Conservation (phyloP, 2,113 vertebrate species). For the Cyanistes caeruleus region DNA sequence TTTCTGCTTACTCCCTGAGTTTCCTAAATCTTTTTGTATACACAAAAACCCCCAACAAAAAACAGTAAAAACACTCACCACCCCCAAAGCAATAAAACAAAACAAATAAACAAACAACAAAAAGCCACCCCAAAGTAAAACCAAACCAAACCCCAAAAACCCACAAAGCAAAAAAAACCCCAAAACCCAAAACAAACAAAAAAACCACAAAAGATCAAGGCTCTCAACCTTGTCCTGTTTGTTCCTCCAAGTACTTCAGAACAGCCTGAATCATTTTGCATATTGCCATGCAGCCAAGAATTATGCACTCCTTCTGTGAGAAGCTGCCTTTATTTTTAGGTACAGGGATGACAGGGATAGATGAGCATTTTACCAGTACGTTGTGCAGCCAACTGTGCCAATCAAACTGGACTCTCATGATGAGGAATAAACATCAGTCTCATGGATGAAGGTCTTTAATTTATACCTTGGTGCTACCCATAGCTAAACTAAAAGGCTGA, state of each 20-base stretch:
- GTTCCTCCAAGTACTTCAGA: background rate
- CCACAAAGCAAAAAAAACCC: accelerated
- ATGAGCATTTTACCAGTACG: background rate
- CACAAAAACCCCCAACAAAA: background rate
- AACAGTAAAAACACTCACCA: background rate
- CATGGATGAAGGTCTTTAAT: background rate
- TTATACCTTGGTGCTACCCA: background rate
- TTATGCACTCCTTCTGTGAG: background rate
- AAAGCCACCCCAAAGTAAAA: background rate
- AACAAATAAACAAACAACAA: background rate
- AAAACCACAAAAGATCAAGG: background rate
- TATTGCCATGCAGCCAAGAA: background rate
- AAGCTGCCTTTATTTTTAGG: background rate
- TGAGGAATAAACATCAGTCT: background rate
- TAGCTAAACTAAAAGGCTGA: background rate
- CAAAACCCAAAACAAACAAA: background rate
- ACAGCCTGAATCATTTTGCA: background rate
- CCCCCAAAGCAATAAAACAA: background rate
- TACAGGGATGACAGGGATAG: background rate
- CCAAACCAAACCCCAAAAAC: background rate
- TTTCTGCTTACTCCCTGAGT: background rate
- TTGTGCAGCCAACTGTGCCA: background rate
- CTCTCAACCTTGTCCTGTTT: background rate
- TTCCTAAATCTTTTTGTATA: background rate
- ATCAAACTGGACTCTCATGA: background rate